These are phyloP conservation scores for Phylloscopus trochiloides DNA, from an alignment of 2,113 vertebrate species.

Conservation along the genomic window DNA sequence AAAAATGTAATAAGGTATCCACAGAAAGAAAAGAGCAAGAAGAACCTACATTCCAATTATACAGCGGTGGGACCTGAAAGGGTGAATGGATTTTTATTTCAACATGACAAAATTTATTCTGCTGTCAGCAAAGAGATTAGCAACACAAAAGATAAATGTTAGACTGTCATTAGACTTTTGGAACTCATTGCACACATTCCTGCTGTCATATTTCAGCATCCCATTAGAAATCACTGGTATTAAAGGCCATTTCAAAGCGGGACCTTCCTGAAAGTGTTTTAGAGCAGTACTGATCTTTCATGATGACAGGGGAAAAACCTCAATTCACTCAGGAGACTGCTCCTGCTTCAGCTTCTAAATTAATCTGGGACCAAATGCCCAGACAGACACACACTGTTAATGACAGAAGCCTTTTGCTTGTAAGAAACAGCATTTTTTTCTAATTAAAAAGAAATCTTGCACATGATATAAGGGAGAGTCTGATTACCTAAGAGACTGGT, in stretches of 20 bases:
- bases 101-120: constrained; percentile 13
- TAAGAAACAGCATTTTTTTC: constrained; percentile 24
- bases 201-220: constrained; percentile 35
- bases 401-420: constrained; percentile 40
- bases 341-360: constrained; percentile 53
- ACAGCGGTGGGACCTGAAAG: background rate
- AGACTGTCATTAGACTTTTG: constrained; percentile 19
- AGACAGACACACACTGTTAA: constrained; percentile 28
- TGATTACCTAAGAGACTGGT: constrained; percentile 41
- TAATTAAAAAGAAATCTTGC: constrained; percentile 58
- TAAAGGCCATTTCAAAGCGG: constrained; percentile 38
- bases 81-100: constrained; percentile 15
- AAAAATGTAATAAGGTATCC: background rate
- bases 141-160: constrained; percentile 39
- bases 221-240: constrained; percentile 54
- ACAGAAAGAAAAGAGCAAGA: background rate
- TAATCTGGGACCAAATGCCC: constrained; percentile 63
- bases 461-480: background rate
- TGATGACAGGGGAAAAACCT: constrained; percentile 12
- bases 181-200: background rate
- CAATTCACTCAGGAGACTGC: background rate
- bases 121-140: constrained; percentile 21
- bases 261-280: constrained; percentile 25
- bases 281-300: constrained; percentile 28
- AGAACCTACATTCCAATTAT: background rate